phyloP scores from a whole-genome alignment of 2,888 invertebrate species.

The Meiosimyza decipiens region DNA sequence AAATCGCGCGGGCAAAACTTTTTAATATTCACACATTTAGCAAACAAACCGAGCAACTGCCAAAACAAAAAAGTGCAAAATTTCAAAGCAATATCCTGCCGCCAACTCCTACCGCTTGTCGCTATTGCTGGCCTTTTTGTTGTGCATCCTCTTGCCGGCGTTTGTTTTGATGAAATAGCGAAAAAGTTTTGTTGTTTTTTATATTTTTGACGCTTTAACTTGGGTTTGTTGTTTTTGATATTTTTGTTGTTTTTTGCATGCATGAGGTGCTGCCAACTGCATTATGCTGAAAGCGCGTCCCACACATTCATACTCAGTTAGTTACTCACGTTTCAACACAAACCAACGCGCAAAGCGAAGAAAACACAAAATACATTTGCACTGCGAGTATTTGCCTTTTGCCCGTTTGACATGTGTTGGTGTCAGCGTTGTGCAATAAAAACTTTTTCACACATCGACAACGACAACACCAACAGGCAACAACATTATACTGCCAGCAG shows the following conservation, averaged over 20 bases:
- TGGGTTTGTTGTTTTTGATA: neutral
- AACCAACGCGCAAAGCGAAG: neutral
- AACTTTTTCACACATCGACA: constrained; percentile 34
- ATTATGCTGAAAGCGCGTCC: neutral
- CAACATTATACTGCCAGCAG: neutral
- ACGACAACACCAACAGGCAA: constrained; percentile 1
- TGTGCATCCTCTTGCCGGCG: constrained; percentile 1
- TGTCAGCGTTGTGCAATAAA: constrained; percentile 30
- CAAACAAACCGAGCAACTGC: neutral
- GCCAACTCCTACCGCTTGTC: neutral
- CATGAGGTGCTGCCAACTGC: constrained; percentile 15
- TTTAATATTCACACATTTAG: constrained; percentile 34
- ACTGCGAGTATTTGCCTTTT: constrained; percentile 3
- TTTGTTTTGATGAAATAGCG: constrained; percentile 23
- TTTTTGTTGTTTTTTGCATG: constrained; percentile 9
- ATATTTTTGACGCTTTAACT: constrained; percentile 15
- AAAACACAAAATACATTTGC: too few species aligned
- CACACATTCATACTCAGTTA: neutral
- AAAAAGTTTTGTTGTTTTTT: constrained; percentile 9
- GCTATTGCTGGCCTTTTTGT: too few species aligned
- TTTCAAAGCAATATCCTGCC: constrained; percentile 27
- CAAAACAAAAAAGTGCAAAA: constrained; percentile 8
- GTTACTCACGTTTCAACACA: neutral
- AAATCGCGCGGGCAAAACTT: constrained; percentile 5
- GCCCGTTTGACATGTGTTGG: constrained; percentile 29